Conservation (phyloP, 2,113 vertebrate species). For the Formicarius rufipectus region DNA sequence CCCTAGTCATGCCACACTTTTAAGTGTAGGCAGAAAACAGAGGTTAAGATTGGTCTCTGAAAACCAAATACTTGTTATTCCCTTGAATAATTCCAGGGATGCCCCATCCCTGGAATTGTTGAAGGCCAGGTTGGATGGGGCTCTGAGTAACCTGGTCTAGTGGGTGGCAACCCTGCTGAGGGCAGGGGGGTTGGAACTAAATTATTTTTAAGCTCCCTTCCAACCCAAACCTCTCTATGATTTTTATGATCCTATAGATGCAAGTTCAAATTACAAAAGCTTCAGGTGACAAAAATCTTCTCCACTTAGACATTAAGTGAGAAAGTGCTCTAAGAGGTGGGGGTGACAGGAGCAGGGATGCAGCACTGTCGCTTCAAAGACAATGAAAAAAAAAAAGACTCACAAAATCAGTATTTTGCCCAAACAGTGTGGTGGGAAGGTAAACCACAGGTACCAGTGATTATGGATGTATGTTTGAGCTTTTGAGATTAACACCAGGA, state of each 20-base stretch:
- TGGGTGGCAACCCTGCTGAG: not conserved
- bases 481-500: not conserved
- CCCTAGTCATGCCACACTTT: not conserved
- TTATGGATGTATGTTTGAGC: not conserved
- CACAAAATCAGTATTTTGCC: not conserved
- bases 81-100: not conserved
- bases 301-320: not conserved
- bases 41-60: not conserved
- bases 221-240: not conserved
- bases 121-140: not conserved
- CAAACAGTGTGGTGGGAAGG: not conserved
- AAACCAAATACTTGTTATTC: not conserved
- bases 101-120: not conserved
- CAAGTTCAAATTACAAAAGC: not conserved
- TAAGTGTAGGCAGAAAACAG: not conserved
- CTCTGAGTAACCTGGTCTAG: not conserved
- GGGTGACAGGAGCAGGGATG: not conserved
- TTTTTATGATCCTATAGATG: not conserved
- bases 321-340: not conserved
- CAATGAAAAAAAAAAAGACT: not conserved
- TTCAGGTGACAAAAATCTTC: not conserved
- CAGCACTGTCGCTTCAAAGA: not conserved
- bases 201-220: not conserved
- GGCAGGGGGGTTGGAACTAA: not conserved
- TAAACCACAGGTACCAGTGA: not conserved